Evolutionary conservation across 2,113 vertebrate genomes (phyloP).

Genomic region (Pipra filicauda): DNA sequence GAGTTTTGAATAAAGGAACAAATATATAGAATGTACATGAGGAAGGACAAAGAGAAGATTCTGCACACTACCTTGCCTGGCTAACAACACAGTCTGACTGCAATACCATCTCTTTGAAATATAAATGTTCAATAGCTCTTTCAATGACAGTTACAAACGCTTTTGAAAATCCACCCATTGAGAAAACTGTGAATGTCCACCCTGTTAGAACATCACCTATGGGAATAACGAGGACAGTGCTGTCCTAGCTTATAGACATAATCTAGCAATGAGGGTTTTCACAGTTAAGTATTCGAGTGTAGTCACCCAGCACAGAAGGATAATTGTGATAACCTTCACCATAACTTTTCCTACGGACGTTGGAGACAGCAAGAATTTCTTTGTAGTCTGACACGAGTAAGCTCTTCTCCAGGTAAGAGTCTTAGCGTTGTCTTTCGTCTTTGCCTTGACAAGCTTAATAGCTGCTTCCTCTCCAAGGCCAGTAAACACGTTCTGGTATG

Average conservation of each 20-base stretch:
- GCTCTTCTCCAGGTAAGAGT: background rate
- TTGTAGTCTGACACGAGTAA: background rate
- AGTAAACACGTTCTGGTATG: background rate
- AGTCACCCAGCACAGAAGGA: background rate
- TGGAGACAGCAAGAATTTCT: background rate
- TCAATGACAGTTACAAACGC: background rate
- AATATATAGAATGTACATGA: background rate
- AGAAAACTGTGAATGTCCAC: background rate
- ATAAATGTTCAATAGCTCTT: background rate
- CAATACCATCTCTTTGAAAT: background rate
- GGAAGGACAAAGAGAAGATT: background rate
- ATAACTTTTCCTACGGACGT: background rate
- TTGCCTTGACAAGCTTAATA: background rate
- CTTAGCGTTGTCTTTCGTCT: background rate
- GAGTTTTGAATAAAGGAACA: background rate
- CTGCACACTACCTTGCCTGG: background rate
- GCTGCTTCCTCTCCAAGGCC: background rate
- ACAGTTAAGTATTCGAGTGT: background rate
- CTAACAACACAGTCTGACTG: background rate
- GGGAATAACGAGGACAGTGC: background rate
- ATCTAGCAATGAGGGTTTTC: background rate
- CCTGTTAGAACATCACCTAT: background rate
- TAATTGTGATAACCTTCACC: background rate
- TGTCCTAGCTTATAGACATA: background rate
- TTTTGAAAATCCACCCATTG: background rate